Evolutionary conservation across 2,113 vertebrate genomes (phyloP), one percentile per base, ranked within the genome.

Genomic region (Pterocles gutturalis): DNA sequence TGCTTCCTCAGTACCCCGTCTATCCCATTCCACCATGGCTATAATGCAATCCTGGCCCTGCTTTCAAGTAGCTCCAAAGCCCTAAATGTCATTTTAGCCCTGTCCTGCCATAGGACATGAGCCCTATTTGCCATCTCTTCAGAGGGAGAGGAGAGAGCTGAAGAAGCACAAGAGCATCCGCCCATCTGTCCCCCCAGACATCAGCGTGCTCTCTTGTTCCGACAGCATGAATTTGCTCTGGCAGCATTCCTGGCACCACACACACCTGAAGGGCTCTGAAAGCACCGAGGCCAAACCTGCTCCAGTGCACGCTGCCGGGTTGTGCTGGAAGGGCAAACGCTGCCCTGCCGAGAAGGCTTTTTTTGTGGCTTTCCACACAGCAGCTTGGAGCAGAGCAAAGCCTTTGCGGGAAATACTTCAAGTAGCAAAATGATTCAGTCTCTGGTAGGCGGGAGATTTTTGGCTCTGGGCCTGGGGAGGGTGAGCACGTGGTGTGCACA

Each of bases 301-400:
- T 64, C 31, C 61, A 9, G 2, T 3, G 29, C 8, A 9, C 2
- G 6, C n/a, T 64, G 29, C 85, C 58, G 55, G 43, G 51, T 58
- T 2, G 0, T 0, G 1, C 46, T 24, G 28, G 33, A 41, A 79
- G 46, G 46, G 22, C 2, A 7, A 87, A 38, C 0, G 1, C 18
- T 51, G 70, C 19, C n/a, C 58, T 0, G 0, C 5, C 8, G 6
- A 34, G 48, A 9, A 15, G 29, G 26, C 14, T 60, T 55, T 51
- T 51, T 33, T 31, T 60, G 51, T 54, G 61, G 3, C 41, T 85
- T 57, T 57, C 65, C 53, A 75, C 53, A 5, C 9, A 62, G 11
- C 51, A 51, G 24, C 71, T 26, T 0, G 7, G 62, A 77, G 55
- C 53, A 65, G 16, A 61, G 58, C 69, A 67, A 79, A 86, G 67